Conservation (phyloP, 2,113 vertebrate species). For the Sphaerodactylus townsendi region DNA sequence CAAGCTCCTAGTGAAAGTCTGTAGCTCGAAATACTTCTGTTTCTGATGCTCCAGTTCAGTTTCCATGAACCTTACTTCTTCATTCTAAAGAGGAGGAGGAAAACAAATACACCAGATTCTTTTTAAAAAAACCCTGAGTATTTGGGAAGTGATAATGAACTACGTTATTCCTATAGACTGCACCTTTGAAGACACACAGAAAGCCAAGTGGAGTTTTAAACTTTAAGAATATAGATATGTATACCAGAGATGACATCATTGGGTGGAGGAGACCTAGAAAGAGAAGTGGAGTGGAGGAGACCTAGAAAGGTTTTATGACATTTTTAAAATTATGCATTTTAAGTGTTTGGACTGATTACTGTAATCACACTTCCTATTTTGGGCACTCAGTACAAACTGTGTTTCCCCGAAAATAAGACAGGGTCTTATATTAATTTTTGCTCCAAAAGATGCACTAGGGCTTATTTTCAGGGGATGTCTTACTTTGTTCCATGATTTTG, state of each 20-base stretch:
- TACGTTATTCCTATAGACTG: neutral
- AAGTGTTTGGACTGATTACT: neutral
- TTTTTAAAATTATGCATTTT: neutral
- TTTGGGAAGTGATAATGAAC: neutral
- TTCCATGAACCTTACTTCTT: conserved; percentile 95
- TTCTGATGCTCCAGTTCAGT: conserved; percentile 93
- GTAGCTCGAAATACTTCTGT: conserved; percentile 90
- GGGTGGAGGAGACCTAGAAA: neutral
- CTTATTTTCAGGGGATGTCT: too few relatives aligned
- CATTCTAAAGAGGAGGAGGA: conserved; percentile 79
- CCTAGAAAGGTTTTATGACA: fast-evolving
- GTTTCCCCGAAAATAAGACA: too few relatives aligned
- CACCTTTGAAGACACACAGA: neutral
- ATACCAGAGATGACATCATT: neutral
- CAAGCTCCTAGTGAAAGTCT: conserved; percentile 87
- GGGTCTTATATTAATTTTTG: too few relatives aligned
- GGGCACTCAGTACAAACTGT: neutral
- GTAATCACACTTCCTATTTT: neutral
- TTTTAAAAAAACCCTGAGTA: neutral
- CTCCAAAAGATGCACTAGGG: too few relatives aligned
- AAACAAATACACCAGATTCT: neutral
- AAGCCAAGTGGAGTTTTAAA: neutral
- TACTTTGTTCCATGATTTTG: too few relatives aligned
- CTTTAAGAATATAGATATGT: neutral
- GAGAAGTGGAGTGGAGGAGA: neutral